phyloP scores from a whole-genome alignment of 2,113 vertebrate genomes.

The Scytalopus superciliaris region DNA sequence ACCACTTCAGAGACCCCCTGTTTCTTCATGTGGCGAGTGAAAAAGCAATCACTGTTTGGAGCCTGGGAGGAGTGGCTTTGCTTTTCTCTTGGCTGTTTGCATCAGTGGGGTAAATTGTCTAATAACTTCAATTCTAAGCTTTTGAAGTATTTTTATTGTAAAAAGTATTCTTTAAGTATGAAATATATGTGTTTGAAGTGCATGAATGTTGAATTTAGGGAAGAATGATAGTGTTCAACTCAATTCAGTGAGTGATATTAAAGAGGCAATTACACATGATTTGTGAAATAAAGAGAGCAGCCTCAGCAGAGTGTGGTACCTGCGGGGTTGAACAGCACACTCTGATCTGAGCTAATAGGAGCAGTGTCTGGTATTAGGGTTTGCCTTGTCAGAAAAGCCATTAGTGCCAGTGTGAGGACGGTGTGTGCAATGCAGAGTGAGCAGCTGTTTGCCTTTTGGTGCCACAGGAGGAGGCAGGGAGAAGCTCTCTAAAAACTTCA shows the following conservation, averaged over 20 bases:
- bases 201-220: neutral
- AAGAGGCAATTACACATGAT: slow-evolving; percentile 44
- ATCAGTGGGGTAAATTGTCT: neutral
- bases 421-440: neutral
- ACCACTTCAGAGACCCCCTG: neutral
- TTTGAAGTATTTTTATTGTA: neutral
- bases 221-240: neutral
- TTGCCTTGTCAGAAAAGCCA: neutral
- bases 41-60: neutral
- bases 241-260: slow-evolving; percentile 3
- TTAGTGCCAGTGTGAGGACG: neutral
- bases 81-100: neutral
- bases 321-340: slow-evolving; percentile 5
- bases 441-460: slow-evolving; percentile 23
- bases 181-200: neutral
- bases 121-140: neutral
- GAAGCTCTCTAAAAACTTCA: neutral
- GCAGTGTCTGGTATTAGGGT: neutral
- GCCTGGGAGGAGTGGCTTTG: neutral
- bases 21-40: neutral
- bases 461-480: neutral
- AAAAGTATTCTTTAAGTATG: neutral
- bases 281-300: slow-evolving; percentile 39
- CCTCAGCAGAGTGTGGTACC: neutral
- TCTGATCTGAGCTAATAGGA: slow-evolving; percentile 49